A percentile compares a stretch with the other conserved stretches of the same genome.
These are phyloP conservation scores for Pycnomerus fuliginosus DNA, from an alignment of 2,888 invertebrate species.

Conservation along the genomic window DNA sequence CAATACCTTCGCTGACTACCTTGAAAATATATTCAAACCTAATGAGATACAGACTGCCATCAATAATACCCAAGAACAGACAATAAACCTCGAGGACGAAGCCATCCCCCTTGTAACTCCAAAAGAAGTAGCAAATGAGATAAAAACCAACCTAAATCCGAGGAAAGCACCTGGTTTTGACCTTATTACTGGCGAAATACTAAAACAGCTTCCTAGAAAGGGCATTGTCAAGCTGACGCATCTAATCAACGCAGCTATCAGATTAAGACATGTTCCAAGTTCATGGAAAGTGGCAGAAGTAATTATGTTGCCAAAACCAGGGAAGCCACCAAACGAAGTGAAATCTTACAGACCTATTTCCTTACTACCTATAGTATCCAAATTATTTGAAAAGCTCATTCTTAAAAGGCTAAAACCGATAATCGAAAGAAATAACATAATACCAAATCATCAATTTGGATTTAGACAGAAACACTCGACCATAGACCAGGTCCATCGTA, in stretches of 20 bases:
- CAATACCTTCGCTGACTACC: constrained; percentile 21
- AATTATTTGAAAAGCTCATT: constrained; percentile 30
- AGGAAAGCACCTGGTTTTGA: constrained; percentile 33
- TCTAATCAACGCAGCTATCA: constrained; percentile 31
- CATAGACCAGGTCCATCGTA: constrained; percentile 28
- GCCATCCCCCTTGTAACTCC: constrained; percentile 5
- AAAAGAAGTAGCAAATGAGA: constrained; percentile 8
- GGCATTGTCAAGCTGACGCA: constrained; percentile 27
- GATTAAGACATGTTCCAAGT: constrained; percentile 28
- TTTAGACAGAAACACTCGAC: constrained; percentile 26
- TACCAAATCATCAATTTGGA: constrained; percentile 29
- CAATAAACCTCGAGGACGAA: no score
- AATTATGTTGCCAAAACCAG: constrained; percentile 27
- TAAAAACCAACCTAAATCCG: constrained; percentile 13
- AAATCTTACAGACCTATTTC: constrained; percentile 29
- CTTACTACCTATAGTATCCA: no score
- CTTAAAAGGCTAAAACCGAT: constrained; percentile 20
- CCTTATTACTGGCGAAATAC: constrained; percentile 29
- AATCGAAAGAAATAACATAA: constrained; percentile 21
- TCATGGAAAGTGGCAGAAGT: constrained; percentile 36
- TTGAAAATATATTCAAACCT: constrained; percentile 10
- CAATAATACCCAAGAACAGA: no score
- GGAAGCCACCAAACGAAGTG: constrained; percentile 17
- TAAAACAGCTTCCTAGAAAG: constrained; percentile 31
- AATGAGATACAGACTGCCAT: no score